A percentile compares a stretch with the other conserved stretches of the same genome.
These are phyloP conservation scores for Heterohyrax brucei DNA, from an alignment of 2,797 vertebrate genomes.

Conservation along the genomic window DNA sequence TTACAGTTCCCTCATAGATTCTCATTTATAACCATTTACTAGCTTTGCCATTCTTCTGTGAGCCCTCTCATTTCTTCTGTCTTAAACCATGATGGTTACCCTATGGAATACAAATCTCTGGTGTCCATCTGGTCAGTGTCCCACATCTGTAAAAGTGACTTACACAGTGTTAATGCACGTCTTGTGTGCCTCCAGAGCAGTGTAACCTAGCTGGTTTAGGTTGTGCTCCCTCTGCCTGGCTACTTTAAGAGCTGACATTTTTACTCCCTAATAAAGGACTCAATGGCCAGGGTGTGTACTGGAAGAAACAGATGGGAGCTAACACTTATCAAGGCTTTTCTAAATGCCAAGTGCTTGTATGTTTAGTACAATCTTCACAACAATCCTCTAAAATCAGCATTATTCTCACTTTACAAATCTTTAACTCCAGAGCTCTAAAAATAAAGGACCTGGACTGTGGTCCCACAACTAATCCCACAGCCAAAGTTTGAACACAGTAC, in stretches of 20 bases:
- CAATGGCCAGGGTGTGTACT: not conserved
- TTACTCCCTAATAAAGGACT: not conserved
- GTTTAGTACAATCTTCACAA: conserved; percentile 28
- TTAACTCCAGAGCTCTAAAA: not conserved
- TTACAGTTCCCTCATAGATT: conserved; percentile 30
- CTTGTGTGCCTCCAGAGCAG: not conserved
- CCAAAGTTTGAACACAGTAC: conserved; percentile 32
- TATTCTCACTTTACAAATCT: conserved; percentile 48
- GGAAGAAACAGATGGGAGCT: not conserved
- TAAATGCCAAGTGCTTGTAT: conserved; percentile 18
- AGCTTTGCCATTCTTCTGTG: conserved; percentile 7
- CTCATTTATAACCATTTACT: conserved; percentile 1
- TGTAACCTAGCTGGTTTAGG: not conserved
- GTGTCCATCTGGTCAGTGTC: not conserved
- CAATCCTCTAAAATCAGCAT: not conserved
- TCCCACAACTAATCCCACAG: not conserved
- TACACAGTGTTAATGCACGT: too few species aligned
- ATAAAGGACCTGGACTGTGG: not conserved
- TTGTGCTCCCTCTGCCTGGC: not conserved
- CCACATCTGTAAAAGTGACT: not conserved
- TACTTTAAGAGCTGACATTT: not conserved
- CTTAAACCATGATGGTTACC: not conserved
- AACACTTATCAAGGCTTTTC: not conserved
- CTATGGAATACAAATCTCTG: conserved; percentile 16
- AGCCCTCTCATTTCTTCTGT: conserved; percentile 28